Conservation (phyloP, 2,888 invertebrate species). For the Xestia xanthographa region DNA sequence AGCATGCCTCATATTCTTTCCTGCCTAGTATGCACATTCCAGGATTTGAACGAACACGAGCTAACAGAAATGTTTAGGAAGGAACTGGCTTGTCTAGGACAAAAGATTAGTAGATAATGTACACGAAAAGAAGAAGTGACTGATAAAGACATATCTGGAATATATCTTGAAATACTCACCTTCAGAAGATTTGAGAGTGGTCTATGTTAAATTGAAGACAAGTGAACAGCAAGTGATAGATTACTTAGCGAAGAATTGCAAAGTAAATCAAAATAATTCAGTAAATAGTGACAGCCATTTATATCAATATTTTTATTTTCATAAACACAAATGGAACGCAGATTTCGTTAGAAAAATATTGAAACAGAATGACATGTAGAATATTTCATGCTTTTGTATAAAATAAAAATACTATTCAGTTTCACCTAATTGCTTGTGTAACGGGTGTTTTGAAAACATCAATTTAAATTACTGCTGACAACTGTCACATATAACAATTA, state of each 20-base stretch:
- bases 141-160: background rate
- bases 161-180: background rate
- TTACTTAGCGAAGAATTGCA: background rate
- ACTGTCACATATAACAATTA: constrained; percentile 8
- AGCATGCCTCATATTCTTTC: background rate
- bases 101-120: background rate
- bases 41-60: background rate
- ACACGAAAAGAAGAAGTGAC: background rate
- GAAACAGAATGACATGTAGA: constrained; percentile 8
- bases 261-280: background rate
- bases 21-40: background rate
- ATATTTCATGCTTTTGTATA: constrained; percentile 15
- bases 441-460: constrained; percentile 29
- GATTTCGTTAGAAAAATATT: constrained; percentile 2
- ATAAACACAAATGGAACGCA: constrained; percentile 19
- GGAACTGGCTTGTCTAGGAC: background rate
- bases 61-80: background rate
- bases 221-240: background rate
- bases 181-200: background rate
- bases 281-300: constrained; percentile 19
- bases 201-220: background rate
- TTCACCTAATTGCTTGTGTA: constrained; percentile 10
- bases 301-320: constrained; percentile 12
- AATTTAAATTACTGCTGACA: constrained; percentile 27
- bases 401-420: constrained; percentile 7